Conservation (phyloP, 2,888 invertebrate species). For the Rotaria macrura region DNA sequence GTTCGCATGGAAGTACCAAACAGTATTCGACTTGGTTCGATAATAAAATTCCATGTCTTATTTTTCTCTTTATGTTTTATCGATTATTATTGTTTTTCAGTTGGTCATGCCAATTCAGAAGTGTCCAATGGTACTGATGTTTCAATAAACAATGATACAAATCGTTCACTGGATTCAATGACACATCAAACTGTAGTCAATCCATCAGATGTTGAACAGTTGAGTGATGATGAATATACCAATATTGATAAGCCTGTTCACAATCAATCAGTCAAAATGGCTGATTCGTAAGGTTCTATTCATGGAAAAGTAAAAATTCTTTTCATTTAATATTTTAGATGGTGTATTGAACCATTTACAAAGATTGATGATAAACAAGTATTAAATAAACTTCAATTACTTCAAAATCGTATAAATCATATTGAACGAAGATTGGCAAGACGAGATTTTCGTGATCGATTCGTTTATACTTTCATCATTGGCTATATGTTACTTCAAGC, state of each 20-base stretch:
- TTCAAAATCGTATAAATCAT: neutral
- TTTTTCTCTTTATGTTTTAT: neutral
- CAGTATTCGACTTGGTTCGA: neutral
- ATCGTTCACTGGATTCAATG: neutral
- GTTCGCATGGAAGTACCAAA: constrained; percentile 7
- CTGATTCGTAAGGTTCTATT: neutral
- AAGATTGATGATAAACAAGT: neutral
- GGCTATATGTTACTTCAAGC: constrained; percentile 3
- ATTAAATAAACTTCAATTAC: neutral
- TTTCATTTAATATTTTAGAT: neutral
- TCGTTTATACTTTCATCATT: neutral
- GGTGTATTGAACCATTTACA: neutral
- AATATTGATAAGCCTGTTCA: neutral
- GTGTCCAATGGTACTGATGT: neutral
- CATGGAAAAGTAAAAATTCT: neutral
- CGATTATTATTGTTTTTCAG: neutral
- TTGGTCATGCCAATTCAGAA: neutral
- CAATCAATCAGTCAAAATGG: neutral
- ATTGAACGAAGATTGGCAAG: neutral
- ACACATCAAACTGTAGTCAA: neutral
- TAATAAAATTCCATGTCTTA: neutral
- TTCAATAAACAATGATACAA: neutral
- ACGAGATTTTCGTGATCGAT: neutral
- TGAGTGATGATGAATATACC: neutral
- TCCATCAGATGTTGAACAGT: neutral